Evolutionary conservation across 1,140 invertebrate species (phyloP), one percentile per base, ranked within the genome.

Genomic region (Lethocerus indicus): DNA sequence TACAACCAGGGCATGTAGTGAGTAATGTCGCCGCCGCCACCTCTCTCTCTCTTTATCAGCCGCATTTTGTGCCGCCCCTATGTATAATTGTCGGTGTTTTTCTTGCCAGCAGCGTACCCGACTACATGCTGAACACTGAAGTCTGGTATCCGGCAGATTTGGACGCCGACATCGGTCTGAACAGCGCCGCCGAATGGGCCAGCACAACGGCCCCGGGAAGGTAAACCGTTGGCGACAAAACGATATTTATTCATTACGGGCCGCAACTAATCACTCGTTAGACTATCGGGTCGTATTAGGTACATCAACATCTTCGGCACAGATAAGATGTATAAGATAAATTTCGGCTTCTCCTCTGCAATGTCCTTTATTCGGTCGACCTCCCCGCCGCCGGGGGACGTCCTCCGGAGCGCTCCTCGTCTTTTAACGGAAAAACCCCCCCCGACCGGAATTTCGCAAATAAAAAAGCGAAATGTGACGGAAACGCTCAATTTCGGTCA

Each of bases 61-160:
- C n/a, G n/a, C n/a, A 16, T 20, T 7, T 16, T 7, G 21, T 39
- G 5, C 21, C 6, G n/a, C n/a, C 16, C 21, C 9, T 9, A 9
- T 32, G 9, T 32, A 9, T 9, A 32, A 40, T 5, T 16, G 21
- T 40, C 16, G 6, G 16, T 9, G 21, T 6, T 40, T 40, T 16
- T 39, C 21, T 16, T 20, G 21, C n/a, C n/a, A 16, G 6, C 5
- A 39, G 21, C n/a, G 4, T 16, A 4, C 74, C 75, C 21, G 65
- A 68, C 24, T 64, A 74, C 2, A 77, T 79, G 71, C 71, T 85
- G 9, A 83, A 84, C 61, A 61, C 86, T 53, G 80, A 81, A 57
- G 73, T 81, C 0, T 81, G 78, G 74, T 67, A 79, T 32, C 66
- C 71, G 2, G 71, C 77, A 0, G 71, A 75, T 28, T 63, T 71